Evolutionary conservation across 2,113 vertebrate species (phyloP), one percentile per base, ranked within the genome.

Genomic region (Notothenia coriiceps): DNA sequence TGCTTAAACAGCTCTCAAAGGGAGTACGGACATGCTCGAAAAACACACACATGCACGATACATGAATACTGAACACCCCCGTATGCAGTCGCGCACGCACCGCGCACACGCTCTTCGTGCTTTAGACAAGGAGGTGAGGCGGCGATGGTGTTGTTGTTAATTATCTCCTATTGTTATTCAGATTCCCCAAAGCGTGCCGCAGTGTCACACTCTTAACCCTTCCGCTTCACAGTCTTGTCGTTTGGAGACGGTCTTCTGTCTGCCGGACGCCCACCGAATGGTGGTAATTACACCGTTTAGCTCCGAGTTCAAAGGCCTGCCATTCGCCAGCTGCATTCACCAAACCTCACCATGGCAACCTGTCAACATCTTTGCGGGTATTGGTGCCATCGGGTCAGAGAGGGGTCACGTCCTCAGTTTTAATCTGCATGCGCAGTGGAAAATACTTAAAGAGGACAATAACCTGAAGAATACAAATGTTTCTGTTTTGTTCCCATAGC

Each of bases 101-200:
- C 29, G 6, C 29, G 66, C 76, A 74, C 64, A 5, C 61, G 68
- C 83, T 59, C 33, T 50, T 50, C 81, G 69, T 71, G 70, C 69
- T 77, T 79, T 63, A 72, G 64, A 79, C 49, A 50, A 79, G 59
- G 64, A 80, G 84, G 89, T 83, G 87, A 87, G 77, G 76, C 63
- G 57, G 60, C 47, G 57, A 60, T 29, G 74, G 63, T 86, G 88
- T 86, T 92, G 91, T 82, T 88, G 89, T 88, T 92, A 93, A 94
- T 94, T 88, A 93, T 86, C 89, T 90, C 62, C 91, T 79, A 89
- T 95, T 95, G 93, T 94, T 93, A 88, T 94, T 93, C 88, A 89
- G 86, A 91, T 92, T 93, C 89, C 88, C 91, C 85, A 89, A 90
- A 93, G 89, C 86, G 74, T 20, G 69, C 71, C 18, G 71, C 73